Evolutionary conservation across 2,888 invertebrate species (phyloP).

Genomic region (Trissoscelio sp.): DNA sequence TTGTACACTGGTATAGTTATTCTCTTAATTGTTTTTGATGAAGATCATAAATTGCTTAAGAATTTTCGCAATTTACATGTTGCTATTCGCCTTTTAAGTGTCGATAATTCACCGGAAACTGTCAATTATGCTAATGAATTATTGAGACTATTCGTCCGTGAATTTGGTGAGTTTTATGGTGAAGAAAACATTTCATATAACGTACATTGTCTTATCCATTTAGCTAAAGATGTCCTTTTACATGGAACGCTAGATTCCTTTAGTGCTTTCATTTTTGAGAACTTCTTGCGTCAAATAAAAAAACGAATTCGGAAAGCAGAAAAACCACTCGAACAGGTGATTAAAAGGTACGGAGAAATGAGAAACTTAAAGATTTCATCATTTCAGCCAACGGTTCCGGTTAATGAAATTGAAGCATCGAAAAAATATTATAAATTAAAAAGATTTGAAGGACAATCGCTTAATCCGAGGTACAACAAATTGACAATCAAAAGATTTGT

Average conservation of each 20-base stretch:
- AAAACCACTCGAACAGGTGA: conserved; percentile 23
- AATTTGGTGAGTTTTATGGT: conserved; percentile 36
- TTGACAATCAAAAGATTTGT: neutral
- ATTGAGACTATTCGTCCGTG: neutral
- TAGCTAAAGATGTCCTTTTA: neutral
- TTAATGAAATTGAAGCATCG: neutral
- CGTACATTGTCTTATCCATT: conserved; percentile 4
- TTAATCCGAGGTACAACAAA: conserved; percentile 2
- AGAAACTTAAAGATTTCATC: conserved; percentile 5
- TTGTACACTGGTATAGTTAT: conserved; percentile 72
- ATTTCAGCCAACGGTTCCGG: neutral
- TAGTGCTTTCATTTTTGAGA: conserved; percentile 35
- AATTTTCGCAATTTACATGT: conserved; percentile 69
- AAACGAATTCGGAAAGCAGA: conserved; percentile 36
- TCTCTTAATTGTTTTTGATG: conserved; percentile 57
- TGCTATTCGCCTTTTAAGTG: conserved; percentile 53
- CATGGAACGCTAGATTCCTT: conserved; percentile 13
- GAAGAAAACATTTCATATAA: conserved; percentile 40
- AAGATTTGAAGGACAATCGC: neutral
- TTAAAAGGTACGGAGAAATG: conserved; percentile 35
- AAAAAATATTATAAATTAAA: conserved; percentile 26
- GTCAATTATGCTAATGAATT: conserved; percentile 34
- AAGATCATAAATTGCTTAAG: conserved; percentile 40
- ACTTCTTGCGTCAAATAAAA: conserved; percentile 17
- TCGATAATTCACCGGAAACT: neutral